phyloP scores from a whole-genome alignment of 2,888 invertebrate species.

The Dasysyrphus albostriatus region DNA sequence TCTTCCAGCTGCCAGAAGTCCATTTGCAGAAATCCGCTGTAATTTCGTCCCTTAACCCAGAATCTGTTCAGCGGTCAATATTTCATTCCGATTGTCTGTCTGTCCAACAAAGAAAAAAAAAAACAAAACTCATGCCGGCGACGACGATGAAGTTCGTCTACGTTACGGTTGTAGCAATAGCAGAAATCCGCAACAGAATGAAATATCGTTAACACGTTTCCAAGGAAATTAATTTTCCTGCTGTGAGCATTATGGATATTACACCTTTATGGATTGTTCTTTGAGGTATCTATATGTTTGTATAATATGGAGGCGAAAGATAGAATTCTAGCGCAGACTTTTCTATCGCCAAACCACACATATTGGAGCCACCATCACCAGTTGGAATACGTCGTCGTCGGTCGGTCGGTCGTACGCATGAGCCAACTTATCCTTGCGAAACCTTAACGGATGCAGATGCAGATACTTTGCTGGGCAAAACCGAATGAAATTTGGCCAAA shows the following conservation, averaged over 20 bases:
- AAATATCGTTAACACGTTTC: slow-evolving; percentile 74
- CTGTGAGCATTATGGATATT: slow-evolving; percentile 74
- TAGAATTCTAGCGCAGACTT: slow-evolving; percentile 53
- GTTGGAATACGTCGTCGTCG: not conserved
- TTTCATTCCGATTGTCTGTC: slow-evolving; percentile 44
- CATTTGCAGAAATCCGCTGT: slow-evolving; percentile 44
- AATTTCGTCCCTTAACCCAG: slow-evolving; percentile 55
- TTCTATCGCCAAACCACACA: slow-evolving; percentile 44
- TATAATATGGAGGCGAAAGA: slow-evolving; percentile 18
- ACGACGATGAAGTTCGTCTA: slow-evolving; percentile 15
- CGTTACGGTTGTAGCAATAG: slow-evolving; percentile 44
- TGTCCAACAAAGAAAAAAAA: not conserved
- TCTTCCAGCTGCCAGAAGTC: slow-evolving; percentile 51
- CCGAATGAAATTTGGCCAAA: slow-evolving; percentile 8
- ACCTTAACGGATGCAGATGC: slow-evolving; percentile 50
- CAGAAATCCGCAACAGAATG: slow-evolving; percentile 65
- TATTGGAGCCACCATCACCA: not conserved
- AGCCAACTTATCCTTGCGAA: slow-evolving; percentile 44
- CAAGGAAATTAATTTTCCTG: slow-evolving; percentile 74
- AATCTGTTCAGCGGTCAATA: slow-evolving; percentile 41
- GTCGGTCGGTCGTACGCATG: slow-evolving; percentile 35
- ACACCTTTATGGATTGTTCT: slow-evolving; percentile 71
- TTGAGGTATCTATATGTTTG: slow-evolving; percentile 3
- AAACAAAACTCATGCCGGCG: slow-evolving; percentile 41
- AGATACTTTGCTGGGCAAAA: slow-evolving; percentile 27